These are phyloP conservation scores for Brachionus manjavacas DNA, from an alignment of 1,140 invertebrate species.

Conservation along the genomic window DNA sequence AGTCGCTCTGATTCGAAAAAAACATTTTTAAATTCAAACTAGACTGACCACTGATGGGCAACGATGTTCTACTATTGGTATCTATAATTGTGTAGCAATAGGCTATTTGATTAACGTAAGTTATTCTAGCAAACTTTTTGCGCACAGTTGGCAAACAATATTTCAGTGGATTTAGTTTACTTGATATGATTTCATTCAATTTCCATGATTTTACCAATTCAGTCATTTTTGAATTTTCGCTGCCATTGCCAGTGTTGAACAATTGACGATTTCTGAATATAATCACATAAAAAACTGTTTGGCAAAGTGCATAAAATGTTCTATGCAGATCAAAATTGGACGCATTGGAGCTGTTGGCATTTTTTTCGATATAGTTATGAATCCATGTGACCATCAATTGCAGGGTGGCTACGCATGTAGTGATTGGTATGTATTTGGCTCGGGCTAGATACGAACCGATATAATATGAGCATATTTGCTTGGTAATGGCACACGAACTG, in stretches of 20 bases:
- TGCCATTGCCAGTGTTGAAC: slow-evolving; percentile 60
- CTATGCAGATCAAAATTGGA: slow-evolving; percentile 65
- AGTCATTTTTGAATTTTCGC: slow-evolving; percentile 47
- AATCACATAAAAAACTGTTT: slow-evolving; percentile 82
- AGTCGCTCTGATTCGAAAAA: slow-evolving; percentile 44
- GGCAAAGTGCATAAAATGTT: slow-evolving; percentile 82
- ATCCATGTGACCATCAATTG: slow-evolving; percentile 68
- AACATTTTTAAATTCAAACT: slow-evolving; percentile 45
- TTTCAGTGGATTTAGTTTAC: slow-evolving; percentile 75
- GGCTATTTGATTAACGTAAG: slow-evolving; percentile 76
- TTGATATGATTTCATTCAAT: slow-evolving; percentile 70
- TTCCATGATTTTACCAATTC: slow-evolving; percentile 30
- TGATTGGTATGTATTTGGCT: slow-evolving; percentile 65
- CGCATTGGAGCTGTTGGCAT: slow-evolving; percentile 60
- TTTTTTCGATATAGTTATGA: slow-evolving; percentile 67
- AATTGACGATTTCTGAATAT: slow-evolving; percentile 79
- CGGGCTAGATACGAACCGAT: slow-evolving; percentile 70
- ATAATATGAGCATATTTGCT: slow-evolving; percentile 69
- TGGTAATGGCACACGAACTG: slow-evolving; percentile 63
- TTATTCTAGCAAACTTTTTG: slow-evolving; percentile 75
- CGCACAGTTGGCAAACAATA: slow-evolving; percentile 71
- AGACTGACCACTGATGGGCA: slow-evolving; percentile 57
- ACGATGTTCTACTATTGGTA: slow-evolving; percentile 68
- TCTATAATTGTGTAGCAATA: slow-evolving; percentile 86
- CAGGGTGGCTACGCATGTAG: slow-evolving; percentile 65